phyloP scores from a whole-genome alignment of 2,797 vertebrate species.

The Caiman crocodilus region DNA sequence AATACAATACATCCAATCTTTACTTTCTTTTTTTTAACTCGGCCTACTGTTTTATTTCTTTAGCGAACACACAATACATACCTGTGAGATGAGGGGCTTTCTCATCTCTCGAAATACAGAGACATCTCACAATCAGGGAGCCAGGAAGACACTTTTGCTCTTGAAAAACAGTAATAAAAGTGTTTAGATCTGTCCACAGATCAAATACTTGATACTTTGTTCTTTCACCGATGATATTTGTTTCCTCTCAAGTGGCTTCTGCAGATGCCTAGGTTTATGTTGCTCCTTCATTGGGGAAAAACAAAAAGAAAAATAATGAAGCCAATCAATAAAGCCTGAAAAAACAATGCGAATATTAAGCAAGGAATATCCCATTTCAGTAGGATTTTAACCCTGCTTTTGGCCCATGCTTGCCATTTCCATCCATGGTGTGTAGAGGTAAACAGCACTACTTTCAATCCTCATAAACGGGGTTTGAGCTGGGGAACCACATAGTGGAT shows the following conservation, averaged over 20 bases:
- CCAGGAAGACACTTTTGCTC: not conserved
- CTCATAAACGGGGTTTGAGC: not conserved
- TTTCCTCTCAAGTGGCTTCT: not conserved
- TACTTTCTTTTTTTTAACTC: not conserved
- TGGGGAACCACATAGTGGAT: fast-evolving
- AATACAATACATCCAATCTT: not conserved
- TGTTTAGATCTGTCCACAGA: not conserved
- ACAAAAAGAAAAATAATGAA: not conserved
- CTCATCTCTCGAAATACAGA: not conserved
- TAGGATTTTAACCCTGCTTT: conserved; percentile 40
- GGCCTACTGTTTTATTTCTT: not conserved
- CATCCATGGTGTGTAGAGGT: not conserved
- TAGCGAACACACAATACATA: not conserved
- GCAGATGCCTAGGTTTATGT: not conserved
- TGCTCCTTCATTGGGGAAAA: not conserved
- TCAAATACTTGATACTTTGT: not conserved
- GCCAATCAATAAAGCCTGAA: not conserved
- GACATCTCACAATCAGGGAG: not conserved
- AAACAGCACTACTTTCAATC: not conserved
- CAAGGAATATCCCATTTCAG: conserved; percentile 25
- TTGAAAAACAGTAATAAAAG: not conserved
- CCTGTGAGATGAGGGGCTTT: not conserved
- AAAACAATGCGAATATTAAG: not conserved
- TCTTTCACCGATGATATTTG: not conserved
- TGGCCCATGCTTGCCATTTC: not conserved